Base-by-base conservation (phyloP, 1,140 invertebrate species). In the Heliconius hewitsoni region DNA sequence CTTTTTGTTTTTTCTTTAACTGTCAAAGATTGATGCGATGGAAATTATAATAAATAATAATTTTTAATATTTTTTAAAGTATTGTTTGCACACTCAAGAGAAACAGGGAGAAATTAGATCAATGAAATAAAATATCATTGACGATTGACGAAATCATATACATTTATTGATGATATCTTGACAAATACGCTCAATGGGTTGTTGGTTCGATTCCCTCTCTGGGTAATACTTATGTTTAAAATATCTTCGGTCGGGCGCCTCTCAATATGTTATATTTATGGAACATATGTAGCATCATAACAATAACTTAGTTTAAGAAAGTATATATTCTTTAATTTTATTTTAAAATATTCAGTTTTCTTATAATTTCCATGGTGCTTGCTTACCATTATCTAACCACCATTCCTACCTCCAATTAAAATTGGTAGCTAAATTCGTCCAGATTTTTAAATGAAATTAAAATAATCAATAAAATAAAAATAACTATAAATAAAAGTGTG, bases 391-490 rank as follows among this genome's bases (percentile, higher is more conserved):
- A 18, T 30, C 60, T 66, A 66, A 70, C 19, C 2, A 19, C n/a
- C 71, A 73, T 37, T 27, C 71, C 18, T 50, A 78, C 71, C 46
- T 57, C 79, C 84, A 86, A 87, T 85, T 75, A 70, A 30, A 83
- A 86, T 89, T 91, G 92, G 92, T 93, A 93, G 91, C 91, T 80
- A 88, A 91, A 91, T 92, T 66, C 27, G 86, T 88, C 84, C 85
- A 83, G 52, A 66, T 71, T 78, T 80, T 77, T 52, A 79, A 30
- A 27, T 81, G 60, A 55, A 76, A 74, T 46, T 79, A 80, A 81
- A 72, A 66, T 27, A 66, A 30, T 66, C n/a, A 27, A 66, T 66
- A 50, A 73, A 55, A 30, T 39, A 57, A 37, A 76, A 30, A 42
- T 71, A 66, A 66, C 11, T 16, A 23, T 30, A 18, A 66, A 66